Percentiles rank a stretch among this genome's conserved stretches.
Evolutionary conservation across 2,888 invertebrate species (phyloP).

Genomic region (Bugulina stolonifera): DNA sequence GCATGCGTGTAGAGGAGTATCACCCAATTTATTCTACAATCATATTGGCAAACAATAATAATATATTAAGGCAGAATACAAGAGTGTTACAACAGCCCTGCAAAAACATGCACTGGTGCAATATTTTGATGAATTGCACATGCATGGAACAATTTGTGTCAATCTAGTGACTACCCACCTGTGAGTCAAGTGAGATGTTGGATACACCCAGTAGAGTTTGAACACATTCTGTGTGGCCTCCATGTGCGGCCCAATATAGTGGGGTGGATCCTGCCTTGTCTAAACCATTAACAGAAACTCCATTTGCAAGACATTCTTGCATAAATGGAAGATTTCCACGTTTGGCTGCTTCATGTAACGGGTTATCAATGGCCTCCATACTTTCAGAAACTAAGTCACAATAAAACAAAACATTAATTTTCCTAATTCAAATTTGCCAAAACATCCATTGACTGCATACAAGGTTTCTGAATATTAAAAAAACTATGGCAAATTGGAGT

Average conservation of each 20-base stretch:
- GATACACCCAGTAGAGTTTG: conserved; percentile 56
- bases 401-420: too few species aligned
- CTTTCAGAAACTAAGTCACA: conserved; percentile 61
- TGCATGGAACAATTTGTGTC: too few species aligned
- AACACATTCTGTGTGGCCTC: conserved; percentile 60
- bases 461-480: too few species aligned
- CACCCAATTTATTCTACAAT: conserved; percentile 63
- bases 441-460: too few species aligned
- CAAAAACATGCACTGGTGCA: too few species aligned
- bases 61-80: too few species aligned
- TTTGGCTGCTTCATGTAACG: conserved; percentile 64
- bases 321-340: conserved; percentile 62
- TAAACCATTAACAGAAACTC: conserved; percentile 62
- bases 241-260: conserved; percentile 63
- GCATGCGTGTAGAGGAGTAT: conserved; percentile 62
- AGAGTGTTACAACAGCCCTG: too few species aligned
- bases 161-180: conserved; percentile 51
- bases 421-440: too few species aligned
- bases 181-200: conserved; percentile 55
- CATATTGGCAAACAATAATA: conserved; percentile 18
- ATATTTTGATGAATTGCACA: too few species aligned
- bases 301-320: conserved; percentile 59
- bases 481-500: too few species aligned
- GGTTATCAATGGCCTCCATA: conserved; percentile 60
- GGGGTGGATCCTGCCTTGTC: conserved; percentile 64